phyloP scores from a whole-genome alignment of 2,888 invertebrate species.

The Dasypogon diadema region DNA sequence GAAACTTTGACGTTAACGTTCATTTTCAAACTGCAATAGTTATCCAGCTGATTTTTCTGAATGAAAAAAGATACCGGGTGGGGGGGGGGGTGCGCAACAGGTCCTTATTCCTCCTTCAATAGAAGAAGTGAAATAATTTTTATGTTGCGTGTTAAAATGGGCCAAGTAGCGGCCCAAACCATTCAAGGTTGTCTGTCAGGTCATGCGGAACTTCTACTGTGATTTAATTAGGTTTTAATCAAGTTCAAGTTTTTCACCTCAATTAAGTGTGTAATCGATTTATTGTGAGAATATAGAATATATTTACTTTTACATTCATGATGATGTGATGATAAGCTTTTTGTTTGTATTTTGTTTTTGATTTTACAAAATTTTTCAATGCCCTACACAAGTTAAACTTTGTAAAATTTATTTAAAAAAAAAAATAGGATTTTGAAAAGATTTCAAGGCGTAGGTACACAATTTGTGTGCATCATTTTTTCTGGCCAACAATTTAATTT shows the following conservation, averaged over 20 bases:
- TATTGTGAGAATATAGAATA: too few species aligned
- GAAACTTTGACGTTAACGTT: slow-evolving; percentile 9
- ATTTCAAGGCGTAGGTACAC: too few species aligned
- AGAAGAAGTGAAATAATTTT: not conserved
- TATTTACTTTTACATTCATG: too few species aligned
- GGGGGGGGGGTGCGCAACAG: not conserved
- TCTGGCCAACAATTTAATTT: too few species aligned
- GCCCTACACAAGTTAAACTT: too few species aligned
- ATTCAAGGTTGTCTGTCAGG: slow-evolving; percentile 25
- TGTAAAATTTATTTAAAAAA: too few species aligned
- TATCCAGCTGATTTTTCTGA: not conserved
- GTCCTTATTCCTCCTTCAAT: not conserved
- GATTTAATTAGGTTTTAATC: not conserved
- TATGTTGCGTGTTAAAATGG: not conserved
- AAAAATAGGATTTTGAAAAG: too few species aligned
- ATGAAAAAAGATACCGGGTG: slow-evolving; percentile 7
- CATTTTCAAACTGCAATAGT: not conserved
- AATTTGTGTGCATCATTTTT: too few species aligned
- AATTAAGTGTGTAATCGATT: slow-evolving; percentile 3
- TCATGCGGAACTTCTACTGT: not conserved
- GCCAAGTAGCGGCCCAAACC: not conserved
- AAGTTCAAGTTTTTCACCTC: slow-evolving; percentile 26
- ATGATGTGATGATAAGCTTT: too few species aligned
- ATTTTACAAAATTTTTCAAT: too few species aligned
- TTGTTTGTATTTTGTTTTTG: too few species aligned